These are phyloP conservation scores for Tineola bisselliella DNA, from an alignment of 2,888 invertebrate species.

Conservation along the genomic window DNA sequence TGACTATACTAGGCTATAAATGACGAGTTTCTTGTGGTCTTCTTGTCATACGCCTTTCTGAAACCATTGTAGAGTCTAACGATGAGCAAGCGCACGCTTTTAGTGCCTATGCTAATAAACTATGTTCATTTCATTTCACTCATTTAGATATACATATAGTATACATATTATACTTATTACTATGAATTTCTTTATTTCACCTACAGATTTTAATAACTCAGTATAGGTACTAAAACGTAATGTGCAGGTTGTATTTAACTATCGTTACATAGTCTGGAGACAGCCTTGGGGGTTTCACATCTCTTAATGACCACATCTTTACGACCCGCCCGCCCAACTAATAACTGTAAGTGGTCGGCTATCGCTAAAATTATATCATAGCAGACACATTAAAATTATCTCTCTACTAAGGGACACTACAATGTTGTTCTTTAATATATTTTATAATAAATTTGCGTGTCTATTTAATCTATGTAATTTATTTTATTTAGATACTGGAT, in stretches of 20 bases:
- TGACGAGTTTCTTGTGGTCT: no score
- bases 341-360: constrained; percentile 8
- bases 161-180: no score
- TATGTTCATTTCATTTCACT: no score
- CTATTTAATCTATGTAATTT: no score
- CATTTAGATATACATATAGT: no score
- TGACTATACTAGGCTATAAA: no score
- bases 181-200: no score
- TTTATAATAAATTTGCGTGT: neutral
- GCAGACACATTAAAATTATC: neutral
- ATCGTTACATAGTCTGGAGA: constrained; percentile 41
- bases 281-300: neutral
- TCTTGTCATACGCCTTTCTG: no score
- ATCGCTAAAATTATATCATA: constrained; percentile 13
- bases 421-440: neutral
- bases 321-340: constrained; percentile 11
- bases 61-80: no score
- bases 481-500: no score
- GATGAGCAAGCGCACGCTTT: no score
- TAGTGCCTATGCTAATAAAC: no score
- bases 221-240: constrained; percentile 37
- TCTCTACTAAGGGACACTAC: neutral
- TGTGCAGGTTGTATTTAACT: constrained; percentile 57
- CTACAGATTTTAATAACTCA: neutral
- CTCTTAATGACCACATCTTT: constrained; percentile 12